Percentiles rank a stretch among this genome's conserved stretches.
phyloP scores from a whole-genome alignment of 2,888 invertebrate species.

The Aphodius granarius region DNA sequence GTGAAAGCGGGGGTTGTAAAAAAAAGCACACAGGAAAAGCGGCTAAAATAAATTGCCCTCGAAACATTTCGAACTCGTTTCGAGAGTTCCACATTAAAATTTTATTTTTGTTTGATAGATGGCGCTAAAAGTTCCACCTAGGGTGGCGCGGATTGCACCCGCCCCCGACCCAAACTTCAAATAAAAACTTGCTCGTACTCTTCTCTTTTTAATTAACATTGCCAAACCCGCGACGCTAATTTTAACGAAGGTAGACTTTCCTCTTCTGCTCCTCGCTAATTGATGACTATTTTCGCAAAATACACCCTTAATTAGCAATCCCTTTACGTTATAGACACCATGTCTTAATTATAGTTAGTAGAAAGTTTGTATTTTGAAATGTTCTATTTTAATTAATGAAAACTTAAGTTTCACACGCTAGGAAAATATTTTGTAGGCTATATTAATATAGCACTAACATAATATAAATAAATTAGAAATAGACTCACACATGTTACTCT shows the following conservation, averaged over 20 bases:
- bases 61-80: background rate
- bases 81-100: conserved; percentile 2
- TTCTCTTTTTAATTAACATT: background rate
- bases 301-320: background rate
- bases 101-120: background rate
- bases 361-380: no score
- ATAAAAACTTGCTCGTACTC: background rate
- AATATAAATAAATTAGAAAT: no score
- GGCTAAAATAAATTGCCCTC: background rate
- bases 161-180: background rate
- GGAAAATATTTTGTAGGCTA: no score
- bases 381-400: no score
- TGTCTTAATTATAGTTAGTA: no score
- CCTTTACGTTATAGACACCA: no score
- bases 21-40: background rate
- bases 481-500: no score
- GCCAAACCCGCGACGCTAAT: background rate
- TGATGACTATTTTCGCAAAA: background rate
- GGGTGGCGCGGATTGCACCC: background rate
- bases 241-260: background rate
- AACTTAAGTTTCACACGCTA: no score
- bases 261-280: background rate
- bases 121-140: background rate
- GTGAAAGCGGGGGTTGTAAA: background rate
- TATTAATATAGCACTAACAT: no score